phyloP scores from a whole-genome alignment of 1,140 invertebrate genomes.

The Agraylea sexmaculata region DNA sequence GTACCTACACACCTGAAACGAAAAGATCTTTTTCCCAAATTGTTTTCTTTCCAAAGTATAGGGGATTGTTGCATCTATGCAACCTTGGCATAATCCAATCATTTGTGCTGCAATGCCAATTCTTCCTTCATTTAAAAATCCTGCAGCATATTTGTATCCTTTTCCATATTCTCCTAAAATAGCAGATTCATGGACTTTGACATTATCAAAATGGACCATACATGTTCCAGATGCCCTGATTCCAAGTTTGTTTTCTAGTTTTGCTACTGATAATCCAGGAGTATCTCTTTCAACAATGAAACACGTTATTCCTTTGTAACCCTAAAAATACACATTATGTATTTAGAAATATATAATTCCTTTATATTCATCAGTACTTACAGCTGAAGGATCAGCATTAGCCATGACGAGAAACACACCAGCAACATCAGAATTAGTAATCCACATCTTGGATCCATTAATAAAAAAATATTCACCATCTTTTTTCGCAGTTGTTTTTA shows the following conservation, averaged over 20 bases:
- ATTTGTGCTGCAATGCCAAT: slow-evolving; percentile 95
- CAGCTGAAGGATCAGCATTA: slow-evolving; percentile 70
- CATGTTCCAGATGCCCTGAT: slow-evolving; percentile 83
- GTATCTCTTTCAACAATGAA: slow-evolving; percentile 89
- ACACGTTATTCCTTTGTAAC: slow-evolving; percentile 82
- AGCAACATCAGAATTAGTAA: slow-evolving; percentile 87
- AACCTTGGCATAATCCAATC: slow-evolving; percentile 88
- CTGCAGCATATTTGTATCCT: slow-evolving; percentile 90
- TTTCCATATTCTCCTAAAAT: slow-evolving; percentile 75
- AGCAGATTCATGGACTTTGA: slow-evolving; percentile 64
- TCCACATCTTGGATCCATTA: slow-evolving; percentile 89
- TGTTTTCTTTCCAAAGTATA: slow-evolving; percentile 90
- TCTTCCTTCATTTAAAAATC: slow-evolving; percentile 87
- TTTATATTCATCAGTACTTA: no score
- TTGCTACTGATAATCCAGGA: slow-evolving; percentile 74
- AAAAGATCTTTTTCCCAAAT: slow-evolving; percentile 79
- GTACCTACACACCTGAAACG: slow-evolving; percentile 75
- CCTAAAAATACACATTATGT: slow-evolving; percentile 34
- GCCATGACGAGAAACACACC: slow-evolving; percentile 83
- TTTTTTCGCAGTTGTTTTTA: slow-evolving; percentile 78
- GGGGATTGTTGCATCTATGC: slow-evolving; percentile 83
- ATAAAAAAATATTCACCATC: slow-evolving; percentile 70
- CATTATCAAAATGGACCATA: slow-evolving; percentile 89
- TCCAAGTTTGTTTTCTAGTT: slow-evolving; percentile 92
- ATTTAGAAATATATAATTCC: no score